Evolutionary conservation across 2,888 invertebrate genomes (phyloP).

Genomic region (Mesorhabditis belari): DNA sequence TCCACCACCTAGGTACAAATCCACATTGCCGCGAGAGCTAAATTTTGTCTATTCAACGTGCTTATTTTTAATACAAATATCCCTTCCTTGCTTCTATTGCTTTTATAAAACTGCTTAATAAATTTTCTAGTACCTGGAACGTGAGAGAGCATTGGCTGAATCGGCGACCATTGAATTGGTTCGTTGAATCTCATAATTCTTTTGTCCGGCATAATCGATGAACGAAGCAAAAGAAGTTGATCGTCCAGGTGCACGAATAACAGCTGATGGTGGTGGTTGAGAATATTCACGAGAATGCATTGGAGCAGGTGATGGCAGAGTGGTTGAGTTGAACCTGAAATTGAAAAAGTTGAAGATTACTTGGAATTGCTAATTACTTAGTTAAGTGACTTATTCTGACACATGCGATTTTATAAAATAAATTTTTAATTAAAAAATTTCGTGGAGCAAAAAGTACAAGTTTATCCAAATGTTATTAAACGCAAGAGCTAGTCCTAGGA

Average conservation of each 20-base stretch:
- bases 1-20: conserved; percentile 45
- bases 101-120: conserved; percentile 1
- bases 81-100: neutral
- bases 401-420: too few species aligned
- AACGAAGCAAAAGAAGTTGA: conserved; percentile 48
- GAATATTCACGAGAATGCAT: conserved; percentile 49
- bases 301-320: conserved; percentile 36
- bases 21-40: conserved; percentile 48
- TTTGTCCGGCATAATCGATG: conserved; percentile 47
- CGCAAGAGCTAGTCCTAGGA: too few species aligned
- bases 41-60: too few species aligned
- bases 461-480: too few species aligned
- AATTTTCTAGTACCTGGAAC: conserved; percentile 31
- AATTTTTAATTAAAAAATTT: too few species aligned
- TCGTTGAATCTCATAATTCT: conserved; percentile 49
- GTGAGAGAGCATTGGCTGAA: conserved; percentile 44
- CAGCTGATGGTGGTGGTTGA: conserved; percentile 40
- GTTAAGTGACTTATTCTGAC: neutral
- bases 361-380: neutral
- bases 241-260: conserved; percentile 45
- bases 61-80: too few species aligned
- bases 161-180: conserved; percentile 41
- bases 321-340: conserved; percentile 15
- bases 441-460: too few species aligned
- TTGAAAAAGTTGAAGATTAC: neutral